These are phyloP conservation scores for Coelopa pilipes DNA, from an alignment of 2,888 invertebrate species.

Conservation along the genomic window DNA sequence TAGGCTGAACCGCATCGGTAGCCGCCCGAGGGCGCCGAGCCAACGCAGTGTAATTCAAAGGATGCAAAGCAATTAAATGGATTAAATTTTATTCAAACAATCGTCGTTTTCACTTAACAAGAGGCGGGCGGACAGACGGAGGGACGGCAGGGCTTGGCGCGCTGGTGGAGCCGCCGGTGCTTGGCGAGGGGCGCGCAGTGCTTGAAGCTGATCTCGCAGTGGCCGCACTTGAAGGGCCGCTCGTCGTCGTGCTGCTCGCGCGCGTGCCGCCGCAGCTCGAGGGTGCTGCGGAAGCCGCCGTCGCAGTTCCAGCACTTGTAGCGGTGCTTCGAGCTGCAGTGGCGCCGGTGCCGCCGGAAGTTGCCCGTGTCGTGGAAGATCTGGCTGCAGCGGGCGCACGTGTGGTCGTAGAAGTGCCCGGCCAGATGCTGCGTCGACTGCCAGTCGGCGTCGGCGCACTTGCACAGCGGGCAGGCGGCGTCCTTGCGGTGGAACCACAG, in stretches of 20 bases:
- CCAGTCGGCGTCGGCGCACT: slow-evolving; percentile 21
- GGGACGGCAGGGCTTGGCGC: background rate
- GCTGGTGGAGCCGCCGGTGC: slow-evolving; percentile 32
- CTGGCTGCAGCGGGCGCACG: slow-evolving; percentile 32
- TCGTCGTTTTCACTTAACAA: too few relatives aligned
- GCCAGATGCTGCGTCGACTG: slow-evolving; percentile 30
- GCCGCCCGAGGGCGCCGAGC: too few relatives aligned
- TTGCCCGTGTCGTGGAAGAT: slow-evolving; percentile 35
- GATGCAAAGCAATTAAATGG: too few relatives aligned
- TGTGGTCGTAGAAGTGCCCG: slow-evolving; percentile 35
- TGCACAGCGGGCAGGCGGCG: slow-evolving; percentile 35
- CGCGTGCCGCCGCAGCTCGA: slow-evolving; percentile 37
- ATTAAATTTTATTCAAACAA: too few relatives aligned
- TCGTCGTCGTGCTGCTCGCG: slow-evolving; percentile 35
- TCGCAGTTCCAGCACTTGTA: slow-evolving; percentile 34
- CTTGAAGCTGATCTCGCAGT: slow-evolving; percentile 36
- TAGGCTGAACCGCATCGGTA: background rate
- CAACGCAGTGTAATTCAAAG: too few relatives aligned
- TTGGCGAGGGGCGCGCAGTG: slow-evolving; percentile 29
- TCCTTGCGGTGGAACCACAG: slow-evolving; percentile 31
- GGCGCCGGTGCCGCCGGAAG: slow-evolving; percentile 30
- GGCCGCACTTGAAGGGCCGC: slow-evolving; percentile 37
- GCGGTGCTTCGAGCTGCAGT: slow-evolving; percentile 21
- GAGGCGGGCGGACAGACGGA: too few relatives aligned
- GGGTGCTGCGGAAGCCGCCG: slow-evolving; percentile 25